A percentile compares a stretch with the other conserved stretches of the same genome.
Evolutionary conservation across 2,113 vertebrate genomes (phyloP).

Genomic region (Phalacrocorax pelagicus): DNA sequence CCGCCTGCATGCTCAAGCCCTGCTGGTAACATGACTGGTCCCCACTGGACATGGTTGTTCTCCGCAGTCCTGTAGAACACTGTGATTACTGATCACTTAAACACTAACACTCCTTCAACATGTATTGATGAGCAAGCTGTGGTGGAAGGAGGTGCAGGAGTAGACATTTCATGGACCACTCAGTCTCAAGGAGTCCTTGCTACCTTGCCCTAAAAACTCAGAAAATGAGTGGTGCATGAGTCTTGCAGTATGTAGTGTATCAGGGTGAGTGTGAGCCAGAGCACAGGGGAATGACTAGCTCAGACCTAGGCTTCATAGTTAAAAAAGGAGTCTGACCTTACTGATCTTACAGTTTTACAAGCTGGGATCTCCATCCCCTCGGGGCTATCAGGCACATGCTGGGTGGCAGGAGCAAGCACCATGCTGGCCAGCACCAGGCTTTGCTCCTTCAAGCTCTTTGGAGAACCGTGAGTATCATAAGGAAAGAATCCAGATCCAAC

Average conservation of each 20-base stretch:
- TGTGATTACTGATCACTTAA: not conserved
- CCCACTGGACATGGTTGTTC: rapidly evolving
- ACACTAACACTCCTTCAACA: not conserved
- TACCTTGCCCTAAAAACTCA: not conserved
- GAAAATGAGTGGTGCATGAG: not conserved
- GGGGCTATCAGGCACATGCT: rapidly evolving
- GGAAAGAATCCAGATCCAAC: not conserved
- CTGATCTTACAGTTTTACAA: not conserved
- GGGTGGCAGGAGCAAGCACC: not conserved
- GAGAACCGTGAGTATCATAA: not conserved
- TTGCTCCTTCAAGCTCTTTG: not conserved
- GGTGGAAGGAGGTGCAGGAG: not conserved
- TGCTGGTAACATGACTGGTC: not conserved
- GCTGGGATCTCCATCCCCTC: not conserved
- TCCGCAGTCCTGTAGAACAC: not conserved
- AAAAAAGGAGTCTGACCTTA: not conserved
- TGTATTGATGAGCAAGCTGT: not conserved
- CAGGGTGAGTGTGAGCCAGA: rapidly evolving
- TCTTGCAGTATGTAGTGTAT: rapidly evolving
- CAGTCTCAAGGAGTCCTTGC: not conserved
- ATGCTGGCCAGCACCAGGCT: not conserved
- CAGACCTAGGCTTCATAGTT: not conserved
- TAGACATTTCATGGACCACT: not conserved
- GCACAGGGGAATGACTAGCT: not conserved
- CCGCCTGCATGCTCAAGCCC: not conserved